These are phyloP conservation scores for Harmothoe impar DNA, from an alignment of 2,888 invertebrate species.

Conservation along the genomic window DNA sequence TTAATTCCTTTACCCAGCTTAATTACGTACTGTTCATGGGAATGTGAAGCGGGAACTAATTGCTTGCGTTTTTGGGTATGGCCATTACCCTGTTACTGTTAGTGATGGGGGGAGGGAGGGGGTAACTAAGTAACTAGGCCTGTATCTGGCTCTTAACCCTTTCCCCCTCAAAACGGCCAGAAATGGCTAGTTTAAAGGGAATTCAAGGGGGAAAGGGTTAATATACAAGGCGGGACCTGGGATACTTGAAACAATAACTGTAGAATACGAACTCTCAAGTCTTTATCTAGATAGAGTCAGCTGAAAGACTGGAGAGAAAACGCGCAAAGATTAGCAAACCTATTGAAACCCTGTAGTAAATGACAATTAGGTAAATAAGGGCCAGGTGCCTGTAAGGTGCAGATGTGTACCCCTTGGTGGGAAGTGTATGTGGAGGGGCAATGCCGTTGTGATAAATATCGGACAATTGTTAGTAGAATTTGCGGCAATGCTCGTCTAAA, in stretches of 20 bases:
- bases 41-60: not conserved
- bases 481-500: not conserved
- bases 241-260: no score
- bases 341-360: not conserved
- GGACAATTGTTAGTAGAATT: not conserved
- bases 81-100: conserved; percentile 29
- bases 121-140: not conserved
- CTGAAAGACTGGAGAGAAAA: not conserved
- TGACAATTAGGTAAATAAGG: not conserved
- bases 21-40: not conserved
- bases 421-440: not conserved
- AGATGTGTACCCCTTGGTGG: not conserved
- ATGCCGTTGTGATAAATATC: conserved; percentile 36
- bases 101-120: not conserved
- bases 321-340: not conserved
- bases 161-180: no score
- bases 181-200: no score
- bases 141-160: no score
- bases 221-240: no score
- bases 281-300: not conserved
- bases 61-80: not conserved
- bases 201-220: no score
- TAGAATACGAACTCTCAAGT: no score
- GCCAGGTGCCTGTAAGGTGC: not conserved
- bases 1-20: conserved; percentile 23